Conservation (phyloP, 2,113 vertebrate genomes). For the Alethe castanea region DNA sequence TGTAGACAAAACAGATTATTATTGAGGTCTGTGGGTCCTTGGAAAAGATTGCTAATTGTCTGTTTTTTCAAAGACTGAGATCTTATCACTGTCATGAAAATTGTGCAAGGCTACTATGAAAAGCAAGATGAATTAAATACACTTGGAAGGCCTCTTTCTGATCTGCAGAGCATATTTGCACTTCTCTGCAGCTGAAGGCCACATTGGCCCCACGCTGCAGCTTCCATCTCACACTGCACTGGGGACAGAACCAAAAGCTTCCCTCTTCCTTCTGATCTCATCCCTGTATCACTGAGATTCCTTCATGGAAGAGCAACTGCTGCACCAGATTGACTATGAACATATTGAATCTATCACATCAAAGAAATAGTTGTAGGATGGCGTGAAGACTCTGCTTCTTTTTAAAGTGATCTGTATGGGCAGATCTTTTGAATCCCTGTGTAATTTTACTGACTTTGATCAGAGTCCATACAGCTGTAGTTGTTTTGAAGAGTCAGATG, state of each 20-base stretch:
- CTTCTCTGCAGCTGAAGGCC: conserved; percentile 11
- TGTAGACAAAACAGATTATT: not conserved
- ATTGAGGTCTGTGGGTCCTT: not conserved
- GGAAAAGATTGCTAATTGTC: not conserved
- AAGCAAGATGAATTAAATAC: not conserved
- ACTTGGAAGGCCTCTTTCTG: not conserved
- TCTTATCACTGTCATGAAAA: not conserved
- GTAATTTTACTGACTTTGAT: conserved; percentile 29
- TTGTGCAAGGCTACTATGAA: not conserved
- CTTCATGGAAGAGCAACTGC: not conserved
- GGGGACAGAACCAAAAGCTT: not conserved
- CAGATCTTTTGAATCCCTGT: conserved; percentile 3
- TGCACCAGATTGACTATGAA: not conserved
- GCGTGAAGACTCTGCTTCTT: conserved; percentile 17
- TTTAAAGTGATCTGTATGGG: not conserved
- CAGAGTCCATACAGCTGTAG: conserved; percentile 1
- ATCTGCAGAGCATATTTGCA: not conserved
- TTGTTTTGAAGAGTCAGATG: conserved; percentile 9
- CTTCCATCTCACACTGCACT: accelerated
- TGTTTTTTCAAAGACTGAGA: not conserved
- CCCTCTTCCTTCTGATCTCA: not conserved
- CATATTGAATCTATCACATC: conserved; percentile 48
- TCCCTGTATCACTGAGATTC: not conserved
- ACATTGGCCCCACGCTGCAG: not conserved
- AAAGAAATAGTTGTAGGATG: conserved; percentile 42